phyloP scores from a whole-genome alignment of 1,140 invertebrate genomes.

The Aporrectodea caliginosa region DNA sequence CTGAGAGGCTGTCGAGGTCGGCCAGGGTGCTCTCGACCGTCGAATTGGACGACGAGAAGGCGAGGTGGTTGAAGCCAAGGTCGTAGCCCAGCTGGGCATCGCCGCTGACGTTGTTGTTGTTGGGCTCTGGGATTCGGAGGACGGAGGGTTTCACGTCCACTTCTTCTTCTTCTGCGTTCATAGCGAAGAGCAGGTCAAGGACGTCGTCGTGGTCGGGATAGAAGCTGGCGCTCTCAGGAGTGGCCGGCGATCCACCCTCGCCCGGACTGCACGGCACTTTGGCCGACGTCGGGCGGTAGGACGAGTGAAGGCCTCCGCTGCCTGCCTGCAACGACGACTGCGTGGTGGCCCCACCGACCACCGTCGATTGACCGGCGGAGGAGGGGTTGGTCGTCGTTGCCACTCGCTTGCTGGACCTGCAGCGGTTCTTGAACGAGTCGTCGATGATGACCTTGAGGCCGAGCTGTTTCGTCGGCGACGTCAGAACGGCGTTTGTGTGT shows the following conservation, averaged over 20 bases:
- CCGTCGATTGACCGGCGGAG: background rate
- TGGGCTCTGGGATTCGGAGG: no score
- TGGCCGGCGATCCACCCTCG: constrained; percentile 63
- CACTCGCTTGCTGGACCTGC: background rate
- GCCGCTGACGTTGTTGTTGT: background rate
- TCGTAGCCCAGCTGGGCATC: background rate
- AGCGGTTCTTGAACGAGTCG: background rate
- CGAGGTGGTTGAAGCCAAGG: background rate
- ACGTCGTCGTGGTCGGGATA: constrained; percentile 59
- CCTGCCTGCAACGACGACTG: background rate
- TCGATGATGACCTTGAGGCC: background rate
- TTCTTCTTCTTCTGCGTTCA: background rate
- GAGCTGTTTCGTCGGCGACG: background rate
- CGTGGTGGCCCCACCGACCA: no score
- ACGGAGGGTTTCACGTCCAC: no score
- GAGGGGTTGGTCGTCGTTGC: no score
- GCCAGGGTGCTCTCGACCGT: no score
- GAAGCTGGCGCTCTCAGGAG: constrained; percentile 72
- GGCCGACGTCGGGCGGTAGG: constrained; percentile 61
- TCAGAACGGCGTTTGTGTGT: no score
- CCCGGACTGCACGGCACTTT: constrained; percentile 69
- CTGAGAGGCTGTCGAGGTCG: background rate
- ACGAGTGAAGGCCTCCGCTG: constrained; percentile 59
- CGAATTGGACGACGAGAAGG: background rate
- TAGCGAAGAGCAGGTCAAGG: background rate